Base-by-base conservation (phyloP, 2,888 invertebrate species). In the Tupiocoris notatus region DNA sequence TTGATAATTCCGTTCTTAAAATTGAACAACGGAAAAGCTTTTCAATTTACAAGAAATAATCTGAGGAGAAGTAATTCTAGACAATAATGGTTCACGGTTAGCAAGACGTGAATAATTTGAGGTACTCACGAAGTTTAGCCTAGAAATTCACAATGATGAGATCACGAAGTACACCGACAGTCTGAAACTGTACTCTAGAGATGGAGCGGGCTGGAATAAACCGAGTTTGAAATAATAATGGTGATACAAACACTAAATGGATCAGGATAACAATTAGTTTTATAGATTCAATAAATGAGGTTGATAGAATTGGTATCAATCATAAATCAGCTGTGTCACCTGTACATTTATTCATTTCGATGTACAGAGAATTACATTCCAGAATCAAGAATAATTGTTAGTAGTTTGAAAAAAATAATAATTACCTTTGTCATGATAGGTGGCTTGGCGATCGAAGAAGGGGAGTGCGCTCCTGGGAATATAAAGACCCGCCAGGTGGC, bases 371-470 rank as follows among this genome's bases (percentile, higher is more conserved):
- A n/a, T n/a, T n/a, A n/a, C n/a, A n/a, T n/a, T n/a, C 39, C 12
- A 12, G 12, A 39, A 39, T 39, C 12, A 7, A 3, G 12, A 39
- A 39, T 39, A 39, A 7, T 12, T 39, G 39, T 7, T 39, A 39
- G 12, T 7, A 39, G 39, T 3, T 39, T 39, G 39, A 3, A 39
- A 2, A 16, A 21, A n/a, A 63, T 6, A 1, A 21, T 21, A 57
- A 24, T 76, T 54, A 76, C 76, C 68, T 68, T 22, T 76, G 76
- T 76, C 76, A 76, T 76, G 76, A 76, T 25, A 76, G 59, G 24
- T 77, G 77, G 24, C 71, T 71, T 7, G 77, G 77, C 6, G 77
- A 73, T 16, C 73, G 71, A 7, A 77, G 65, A 12, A 77, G 24
- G 18, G 77, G 77, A 56, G 67, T 70, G 18, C 77, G 71, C 59